Conservation (phyloP, 2,888 invertebrate genomes). For the Drosophila paracracens region DNA sequence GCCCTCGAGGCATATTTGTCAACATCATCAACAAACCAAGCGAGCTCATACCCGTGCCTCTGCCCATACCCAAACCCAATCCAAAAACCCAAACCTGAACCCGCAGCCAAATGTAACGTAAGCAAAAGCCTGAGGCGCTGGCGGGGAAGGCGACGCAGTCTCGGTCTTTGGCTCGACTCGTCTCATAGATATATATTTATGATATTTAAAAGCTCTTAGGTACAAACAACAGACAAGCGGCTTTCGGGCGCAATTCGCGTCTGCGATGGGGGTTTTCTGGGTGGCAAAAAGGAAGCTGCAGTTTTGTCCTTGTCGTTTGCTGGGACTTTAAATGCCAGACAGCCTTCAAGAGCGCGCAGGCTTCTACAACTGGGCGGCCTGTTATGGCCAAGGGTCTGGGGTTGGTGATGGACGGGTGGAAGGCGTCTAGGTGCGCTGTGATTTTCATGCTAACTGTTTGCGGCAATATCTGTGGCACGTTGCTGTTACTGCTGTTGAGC, state of each 20-base stretch:
- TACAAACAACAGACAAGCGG: conserved; percentile 80
- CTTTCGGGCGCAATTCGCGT: conserved; percentile 48
- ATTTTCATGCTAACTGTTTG: conserved; percentile 61
- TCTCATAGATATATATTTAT: conserved; percentile 79
- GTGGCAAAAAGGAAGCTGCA: conserved; percentile 55
- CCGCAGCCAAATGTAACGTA: conserved; percentile 54
- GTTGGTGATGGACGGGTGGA: neutral
- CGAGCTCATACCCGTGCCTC: conserved; percentile 27
- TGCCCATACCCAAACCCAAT: conserved; percentile 17
- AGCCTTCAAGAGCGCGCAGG: conserved; percentile 60
- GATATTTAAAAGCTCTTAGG: conserved; percentile 83
- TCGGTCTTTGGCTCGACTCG: conserved; percentile 44
- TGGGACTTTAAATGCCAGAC: conserved; percentile 70
- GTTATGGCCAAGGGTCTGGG: neutral
- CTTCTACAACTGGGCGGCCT: conserved; percentile 28
- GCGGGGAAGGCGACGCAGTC: conserved; percentile 14
- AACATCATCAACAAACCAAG: conserved; percentile 73
- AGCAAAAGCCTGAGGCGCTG: conserved; percentile 30
- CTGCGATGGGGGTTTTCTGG: neutral
- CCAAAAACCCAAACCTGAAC: conserved; percentile 40
- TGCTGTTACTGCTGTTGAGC: conserved; percentile 38
- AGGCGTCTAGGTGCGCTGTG: conserved; percentile 8
- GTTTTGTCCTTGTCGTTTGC: conserved; percentile 60
- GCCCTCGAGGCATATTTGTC: conserved; percentile 82
- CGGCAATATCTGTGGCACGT: conserved; percentile 52